phyloP scores from a whole-genome alignment of 2,113 vertebrate species.

The Meriones unguiculatus region DNA sequence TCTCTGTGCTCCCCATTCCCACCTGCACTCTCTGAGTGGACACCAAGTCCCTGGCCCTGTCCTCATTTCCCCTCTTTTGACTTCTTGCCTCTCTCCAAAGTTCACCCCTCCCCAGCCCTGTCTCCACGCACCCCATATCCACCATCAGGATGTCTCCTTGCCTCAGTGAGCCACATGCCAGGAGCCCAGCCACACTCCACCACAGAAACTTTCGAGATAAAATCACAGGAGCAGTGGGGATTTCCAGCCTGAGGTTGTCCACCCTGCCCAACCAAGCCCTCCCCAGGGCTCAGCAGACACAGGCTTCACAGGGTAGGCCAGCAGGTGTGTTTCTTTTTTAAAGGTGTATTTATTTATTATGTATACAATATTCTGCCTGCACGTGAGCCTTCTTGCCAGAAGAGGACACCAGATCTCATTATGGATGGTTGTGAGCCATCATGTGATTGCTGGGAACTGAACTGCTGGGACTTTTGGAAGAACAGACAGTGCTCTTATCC shows the following conservation, averaged over 20 bases:
- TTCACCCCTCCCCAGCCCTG: not conserved
- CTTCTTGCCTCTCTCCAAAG: not conserved
- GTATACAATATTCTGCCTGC: too few species aligned
- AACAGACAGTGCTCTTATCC: too few species aligned
- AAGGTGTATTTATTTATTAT: too few species aligned
- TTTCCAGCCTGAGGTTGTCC: not conserved
- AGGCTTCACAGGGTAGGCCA: not conserved
- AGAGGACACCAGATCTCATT: too few species aligned
- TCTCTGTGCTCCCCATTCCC: not conserved
- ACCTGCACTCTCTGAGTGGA: fast-evolving
- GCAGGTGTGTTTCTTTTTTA: constrained; percentile 51
- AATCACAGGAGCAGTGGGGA: fast-evolving
- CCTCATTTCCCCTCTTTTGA: not conserved
- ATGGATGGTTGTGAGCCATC: too few species aligned
- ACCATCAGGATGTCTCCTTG: not conserved
- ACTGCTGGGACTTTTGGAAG: too few species aligned
- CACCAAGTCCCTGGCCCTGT: not conserved
- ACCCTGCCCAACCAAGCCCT: not conserved
- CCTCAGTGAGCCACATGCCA: fast-evolving
- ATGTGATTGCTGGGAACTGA: too few species aligned
- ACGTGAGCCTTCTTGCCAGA: too few species aligned
- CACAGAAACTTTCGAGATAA: constrained; percentile 1
- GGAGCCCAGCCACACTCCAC: not conserved
- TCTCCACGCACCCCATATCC: fast-evolving
- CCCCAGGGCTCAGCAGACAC: constrained; percentile 15